Conservation (phyloP, 2,888 invertebrate species). For the Drosophila kuntzei region DNA sequence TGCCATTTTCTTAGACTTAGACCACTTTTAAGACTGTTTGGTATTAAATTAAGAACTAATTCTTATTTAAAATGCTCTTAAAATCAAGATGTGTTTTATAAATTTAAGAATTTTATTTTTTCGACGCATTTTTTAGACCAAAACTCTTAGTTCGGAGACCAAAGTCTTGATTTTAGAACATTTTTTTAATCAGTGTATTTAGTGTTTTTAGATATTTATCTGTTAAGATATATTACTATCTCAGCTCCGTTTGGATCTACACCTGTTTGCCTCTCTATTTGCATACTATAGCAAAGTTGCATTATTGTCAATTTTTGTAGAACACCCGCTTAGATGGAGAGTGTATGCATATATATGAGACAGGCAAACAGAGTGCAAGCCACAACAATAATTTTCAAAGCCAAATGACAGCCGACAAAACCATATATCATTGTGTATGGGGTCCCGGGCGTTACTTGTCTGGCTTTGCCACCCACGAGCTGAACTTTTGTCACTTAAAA, state of each 20-base stretch:
- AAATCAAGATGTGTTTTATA: no score
- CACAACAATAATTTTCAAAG: conserved; percentile 76
- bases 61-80: no score
- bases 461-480: conserved; percentile 77
- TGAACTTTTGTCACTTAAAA: conserved; percentile 81
- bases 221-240: not conserved
- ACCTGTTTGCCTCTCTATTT: not conserved
- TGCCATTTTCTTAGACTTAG: no score
- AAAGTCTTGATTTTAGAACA: no score
- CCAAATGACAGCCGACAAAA: conserved; percentile 83
- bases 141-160: no score
- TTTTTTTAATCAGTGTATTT: no score
- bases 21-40: no score
- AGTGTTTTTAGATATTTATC: no score
- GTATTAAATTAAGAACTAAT: no score
- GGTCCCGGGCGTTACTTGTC: conserved; percentile 58
- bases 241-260: not conserved
- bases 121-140: no score
- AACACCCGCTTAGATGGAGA: conserved; percentile 3
- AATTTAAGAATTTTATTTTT: no score
- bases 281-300: not conserved
- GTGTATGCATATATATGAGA: conserved; percentile 17
- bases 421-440: conserved; percentile 80
- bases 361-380: conserved; percentile 52
- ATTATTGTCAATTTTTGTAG: not conserved